Evolutionary conservation across 2,113 vertebrate genomes (phyloP).

Genomic region (Engystomops pustulosus): DNA sequence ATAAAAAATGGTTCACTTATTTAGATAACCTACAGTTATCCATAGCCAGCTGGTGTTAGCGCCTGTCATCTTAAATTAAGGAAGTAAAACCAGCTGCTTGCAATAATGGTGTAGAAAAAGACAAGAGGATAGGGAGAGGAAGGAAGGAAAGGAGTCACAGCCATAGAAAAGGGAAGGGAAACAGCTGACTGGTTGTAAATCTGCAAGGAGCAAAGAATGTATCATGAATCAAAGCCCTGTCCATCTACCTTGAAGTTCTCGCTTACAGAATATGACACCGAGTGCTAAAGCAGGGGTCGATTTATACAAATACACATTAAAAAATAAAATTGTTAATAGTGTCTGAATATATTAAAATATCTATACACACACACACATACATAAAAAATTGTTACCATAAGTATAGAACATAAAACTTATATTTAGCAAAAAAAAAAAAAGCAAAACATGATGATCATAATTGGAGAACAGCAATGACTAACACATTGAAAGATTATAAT

Average conservation of each 20-base stretch:
- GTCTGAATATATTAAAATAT: too few relatives aligned
- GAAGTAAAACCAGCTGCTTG: constrained; percentile 59
- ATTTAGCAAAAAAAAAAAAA: too few relatives aligned
- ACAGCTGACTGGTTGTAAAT: constrained; percentile 53
- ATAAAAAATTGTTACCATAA: too few relatives aligned
- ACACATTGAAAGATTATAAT: too few relatives aligned
- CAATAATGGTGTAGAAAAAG: constrained; percentile 41
- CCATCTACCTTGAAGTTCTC: neutral
- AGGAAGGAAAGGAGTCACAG: constrained; percentile 42
- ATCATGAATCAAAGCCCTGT: constrained; percentile 3
- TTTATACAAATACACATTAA: too few relatives aligned
- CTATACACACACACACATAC: too few relatives aligned
- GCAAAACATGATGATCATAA: too few relatives aligned
- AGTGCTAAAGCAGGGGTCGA: too few relatives aligned
- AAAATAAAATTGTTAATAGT: too few relatives aligned
- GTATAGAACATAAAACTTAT: too few relatives aligned
- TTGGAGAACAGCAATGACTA: too few relatives aligned
- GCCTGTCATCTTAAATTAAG: constrained; percentile 26
- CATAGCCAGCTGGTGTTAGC: neutral
- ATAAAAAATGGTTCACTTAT: neutral
- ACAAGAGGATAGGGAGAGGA: constrained; percentile 37
- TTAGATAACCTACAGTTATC: neutral
- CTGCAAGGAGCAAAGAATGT: constrained; percentile 30
- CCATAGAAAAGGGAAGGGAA: constrained; percentile 51
- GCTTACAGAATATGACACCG: neutral